Conservation (phyloP, 37 sponge, comb jelly and placozoan species). For the Ephydatia muelleri region DNA sequence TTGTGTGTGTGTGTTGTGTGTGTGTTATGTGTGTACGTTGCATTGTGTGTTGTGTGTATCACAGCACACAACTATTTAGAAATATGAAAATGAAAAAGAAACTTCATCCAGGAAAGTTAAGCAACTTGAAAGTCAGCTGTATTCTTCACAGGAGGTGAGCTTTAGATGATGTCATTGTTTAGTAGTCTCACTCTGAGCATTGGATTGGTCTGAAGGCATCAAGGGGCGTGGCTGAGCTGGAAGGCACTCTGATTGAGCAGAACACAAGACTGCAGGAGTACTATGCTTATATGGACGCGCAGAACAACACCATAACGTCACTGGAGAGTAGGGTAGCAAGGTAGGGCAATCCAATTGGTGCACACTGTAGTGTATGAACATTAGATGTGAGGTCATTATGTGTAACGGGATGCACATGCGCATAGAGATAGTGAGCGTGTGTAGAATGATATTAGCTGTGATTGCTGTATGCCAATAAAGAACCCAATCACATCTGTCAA, state of each 20-base stretch:
- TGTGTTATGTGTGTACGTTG: no score
- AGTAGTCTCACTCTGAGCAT: not conserved
- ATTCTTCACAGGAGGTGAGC: not conserved
- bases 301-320: not conserved
- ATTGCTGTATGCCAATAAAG: no score
- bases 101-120: not conserved
- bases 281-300: not conserved
- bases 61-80: no score
- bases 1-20: no score
- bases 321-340: not conserved
- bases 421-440: no score
- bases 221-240: not conserved
- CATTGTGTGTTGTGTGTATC: no score
- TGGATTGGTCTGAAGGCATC: not conserved
- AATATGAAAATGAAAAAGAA: not conserved
- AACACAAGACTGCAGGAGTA: not conserved
- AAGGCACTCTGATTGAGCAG: not conserved
- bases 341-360: not conserved
- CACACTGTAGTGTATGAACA: no score
- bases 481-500: no score
- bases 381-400: no score
- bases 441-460: no score
- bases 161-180: not conserved
- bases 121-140: not conserved
- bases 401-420: no score